Evolutionary conservation across 1,140 invertebrate genomes (phyloP), one percentile per base, ranked within the genome.

Genomic region (Thrips palmi): DNA sequence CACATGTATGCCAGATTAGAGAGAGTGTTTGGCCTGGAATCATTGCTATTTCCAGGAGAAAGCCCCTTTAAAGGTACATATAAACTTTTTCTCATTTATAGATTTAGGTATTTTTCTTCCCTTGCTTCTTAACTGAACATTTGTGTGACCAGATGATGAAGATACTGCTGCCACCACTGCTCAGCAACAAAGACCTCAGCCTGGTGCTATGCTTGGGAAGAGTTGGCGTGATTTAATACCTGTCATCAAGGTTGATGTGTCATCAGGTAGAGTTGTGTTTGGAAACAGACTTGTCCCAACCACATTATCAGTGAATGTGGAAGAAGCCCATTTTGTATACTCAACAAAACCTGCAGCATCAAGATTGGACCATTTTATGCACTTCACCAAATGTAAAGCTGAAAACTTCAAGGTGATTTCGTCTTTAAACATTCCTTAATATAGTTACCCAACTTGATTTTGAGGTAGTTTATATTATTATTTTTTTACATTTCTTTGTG

Each of bases 171-270:
- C n/a, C 25, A 35, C 31, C 25, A 21, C 28, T 44, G 48, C 37
- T 36, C 47, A 28, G 39, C 45, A 30, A 40, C 33, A 45, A 30
- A 24, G 44, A 27, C 44, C 39, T n/a, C 47, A 49, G 37, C 45
- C 45, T 25, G 45, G 43, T 7, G 44, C 48, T 12, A 46, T 43
- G 15, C 33, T 52, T 58, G 78, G 78, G 0, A 67, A 79, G 46
- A 87, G 85, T 2, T 96, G 93, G 88, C 68, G 92, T 47, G 88
- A 96, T 64, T 67, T 98, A 32, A 88, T 97, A 52, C 93, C 93
- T 32, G 86, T 94, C 19, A 94, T 96, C 39, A 97, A 96, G 65
- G 64, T 93, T 29, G 89, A 97, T 53, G 72, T 97, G 30, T 82
- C 76, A 40, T 78, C 78, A 27, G 88, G 87, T 34, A 74, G 89